Base-by-base conservation (phyloP, 2,113 vertebrate species). In the Heterotilapia buettikoferi region DNA sequence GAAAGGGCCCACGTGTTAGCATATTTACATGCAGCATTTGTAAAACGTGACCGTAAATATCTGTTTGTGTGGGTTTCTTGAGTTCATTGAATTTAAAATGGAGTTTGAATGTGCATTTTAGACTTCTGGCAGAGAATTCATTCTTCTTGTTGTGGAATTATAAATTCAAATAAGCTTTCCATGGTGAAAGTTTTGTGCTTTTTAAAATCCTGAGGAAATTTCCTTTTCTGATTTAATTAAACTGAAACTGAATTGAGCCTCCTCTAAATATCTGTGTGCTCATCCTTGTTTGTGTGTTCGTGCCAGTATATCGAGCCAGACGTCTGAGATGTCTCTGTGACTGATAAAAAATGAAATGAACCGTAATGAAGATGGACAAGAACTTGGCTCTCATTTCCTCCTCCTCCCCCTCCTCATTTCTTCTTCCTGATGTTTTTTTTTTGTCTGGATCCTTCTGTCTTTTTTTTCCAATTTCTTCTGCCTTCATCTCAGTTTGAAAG, bases 291-390 rank as follows among this genome's bases (percentile, higher is more conserved):
- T 93, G 86, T 79, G 86, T 85, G 80, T 29, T 29, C 57, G 79
- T 81, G 90, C 83, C 90, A 90, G 86, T 43, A 6, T 18, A 45
- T 84, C 5, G 36, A 84, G 84, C 81, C 85, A 89, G 78, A 88
- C 50, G 21, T 88, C 78, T 84, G 78, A 86, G 82, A 90, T 54
- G 84, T 90, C 56, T 88, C 85, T 40, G 61, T 56, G 86, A 84
- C 79, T 87, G 89, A 93, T 87, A 84, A 63, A 83, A 91, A 90
- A 19, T 88, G 6, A 92, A 89, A 88, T 82, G 19, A 84, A 88
- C 13, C 83, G 19, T 87, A 84, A 93, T 93, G 89, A 90, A 92
- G 92, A 92, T n/a, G 38, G 92, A 94, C 93, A 94, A 82, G 59
- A 91, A 86, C 66, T 92, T 93, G 93, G 90, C 92, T 89, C 50